A percentile compares a stretch with the other conserved stretches of the same genome.
phyloP scores from a whole-genome alignment of 2,113 vertebrate genomes.

The Calypte anna region DNA sequence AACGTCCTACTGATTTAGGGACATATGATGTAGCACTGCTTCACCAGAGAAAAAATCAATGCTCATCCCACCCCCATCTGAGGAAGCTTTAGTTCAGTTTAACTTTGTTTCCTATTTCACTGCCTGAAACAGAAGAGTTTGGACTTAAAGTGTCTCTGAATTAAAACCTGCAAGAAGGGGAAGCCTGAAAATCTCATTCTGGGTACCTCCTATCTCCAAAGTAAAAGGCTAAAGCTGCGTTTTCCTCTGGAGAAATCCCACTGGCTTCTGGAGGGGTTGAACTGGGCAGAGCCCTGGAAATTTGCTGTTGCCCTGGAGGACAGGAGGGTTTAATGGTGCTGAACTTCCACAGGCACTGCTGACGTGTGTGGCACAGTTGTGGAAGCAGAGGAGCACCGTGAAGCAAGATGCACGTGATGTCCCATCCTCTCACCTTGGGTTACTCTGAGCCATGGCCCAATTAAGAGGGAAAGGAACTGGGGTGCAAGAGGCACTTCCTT shows the following conservation, averaged over 20 bases:
- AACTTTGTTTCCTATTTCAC: neutral
- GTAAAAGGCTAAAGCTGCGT: neutral
- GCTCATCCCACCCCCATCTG: neutral
- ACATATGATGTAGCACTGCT: neutral
- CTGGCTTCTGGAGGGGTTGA: neutral
- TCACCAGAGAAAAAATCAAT: neutral
- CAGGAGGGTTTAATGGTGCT: neutral
- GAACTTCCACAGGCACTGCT: neutral
- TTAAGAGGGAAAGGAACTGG: neutral
- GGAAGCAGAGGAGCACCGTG: neutral
- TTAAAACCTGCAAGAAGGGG: neutral
- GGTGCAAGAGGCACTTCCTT: neutral
- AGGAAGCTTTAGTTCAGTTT: constrained; percentile 5
- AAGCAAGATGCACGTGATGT: neutral
- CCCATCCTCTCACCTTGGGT: neutral
- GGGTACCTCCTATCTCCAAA: neutral
- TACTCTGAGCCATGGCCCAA: neutral
- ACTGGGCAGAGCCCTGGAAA: neutral
- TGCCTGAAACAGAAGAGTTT: neutral
- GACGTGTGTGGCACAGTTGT: accelerated
- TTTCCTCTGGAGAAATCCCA: neutral
- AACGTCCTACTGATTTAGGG: neutral
- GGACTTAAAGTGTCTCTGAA: neutral
- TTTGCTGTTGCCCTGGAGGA: neutral
- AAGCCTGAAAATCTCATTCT: neutral